Evolutionary conservation across 2,797 vertebrate species (phyloP).

Genomic region (Knipowitschia caucasica): DNA sequence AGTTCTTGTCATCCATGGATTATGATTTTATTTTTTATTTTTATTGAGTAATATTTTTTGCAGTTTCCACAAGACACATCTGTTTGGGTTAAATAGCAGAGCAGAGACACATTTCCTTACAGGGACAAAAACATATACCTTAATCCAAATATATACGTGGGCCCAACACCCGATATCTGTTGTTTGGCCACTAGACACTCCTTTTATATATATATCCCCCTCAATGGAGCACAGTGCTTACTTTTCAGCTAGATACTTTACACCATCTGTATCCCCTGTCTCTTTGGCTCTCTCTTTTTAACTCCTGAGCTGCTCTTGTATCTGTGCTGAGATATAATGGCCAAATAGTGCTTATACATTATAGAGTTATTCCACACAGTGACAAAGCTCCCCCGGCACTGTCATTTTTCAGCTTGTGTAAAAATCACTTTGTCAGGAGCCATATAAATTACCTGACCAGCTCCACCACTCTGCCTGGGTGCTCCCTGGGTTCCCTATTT

Average conservation of each 20-base stretch:
- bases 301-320: conserved; percentile 8
- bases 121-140: too few relatives aligned
- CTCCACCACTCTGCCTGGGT: conserved; percentile 13
- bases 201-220: not conserved
- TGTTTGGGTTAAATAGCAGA: too few relatives aligned
- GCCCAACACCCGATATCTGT: not conserved
- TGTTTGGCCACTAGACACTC: not conserved
- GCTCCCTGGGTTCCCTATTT: conserved; percentile 37
- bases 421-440: conserved; percentile 53
- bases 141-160: too few relatives aligned
- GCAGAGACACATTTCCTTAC: too few relatives aligned
- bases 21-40: too few relatives aligned
- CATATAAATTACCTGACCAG: conserved; percentile 57
- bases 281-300: conserved; percentile 11
- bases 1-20: too few relatives aligned
- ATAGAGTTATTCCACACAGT: conserved; percentile 39
- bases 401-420: conserved; percentile 55
- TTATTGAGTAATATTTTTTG: too few relatives aligned
- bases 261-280: not conserved
- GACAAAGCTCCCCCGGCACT: conserved; percentile 43
- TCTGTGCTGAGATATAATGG: conserved; percentile 12
- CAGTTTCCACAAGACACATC: too few relatives aligned
- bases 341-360: conserved; percentile 29
- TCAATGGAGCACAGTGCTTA: conserved; percentile 6
- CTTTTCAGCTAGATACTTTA: conserved; percentile 4